Evolutionary conservation across 2,113 vertebrate genomes (phyloP).

Genomic region (Leuciscus idus): DNA sequence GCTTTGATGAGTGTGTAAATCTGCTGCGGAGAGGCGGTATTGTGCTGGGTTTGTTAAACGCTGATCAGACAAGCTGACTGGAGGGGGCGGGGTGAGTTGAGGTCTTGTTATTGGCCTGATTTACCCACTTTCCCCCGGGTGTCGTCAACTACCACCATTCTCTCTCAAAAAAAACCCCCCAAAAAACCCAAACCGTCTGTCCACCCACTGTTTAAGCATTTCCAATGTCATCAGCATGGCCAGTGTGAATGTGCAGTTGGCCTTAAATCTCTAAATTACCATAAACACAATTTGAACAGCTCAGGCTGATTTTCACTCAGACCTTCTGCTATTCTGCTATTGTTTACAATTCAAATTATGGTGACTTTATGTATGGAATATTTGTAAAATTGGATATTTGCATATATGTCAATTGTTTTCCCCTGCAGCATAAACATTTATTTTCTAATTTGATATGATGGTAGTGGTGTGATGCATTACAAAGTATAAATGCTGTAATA

Average conservation of each 20-base stretch:
- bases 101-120: slow-evolving; percentile 71
- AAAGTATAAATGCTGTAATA: too few relatives aligned
- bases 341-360: neutral
- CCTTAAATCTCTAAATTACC: neutral
- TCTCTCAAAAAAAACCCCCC: slow-evolving; percentile 30
- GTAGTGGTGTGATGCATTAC: too few relatives aligned
- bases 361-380: neutral
- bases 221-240: slow-evolving; percentile 34
- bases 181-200: slow-evolving; percentile 41
- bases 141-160: slow-evolving; percentile 60
- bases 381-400: neutral
- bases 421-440: neutral
- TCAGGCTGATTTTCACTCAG: neutral
- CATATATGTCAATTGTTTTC: too few relatives aligned
- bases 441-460: neutral
- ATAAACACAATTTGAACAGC: neutral
- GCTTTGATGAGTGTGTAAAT: slow-evolving; percentile 75
- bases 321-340: neutral
- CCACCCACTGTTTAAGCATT: slow-evolving; percentile 53
- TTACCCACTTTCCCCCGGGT: slow-evolving; percentile 71
- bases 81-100: slow-evolving; percentile 55
- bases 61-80: slow-evolving; percentile 73
- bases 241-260: neutral
- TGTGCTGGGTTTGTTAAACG: slow-evolving; percentile 66
- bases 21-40: slow-evolving; percentile 49